Conservation (phyloP, 2,888 invertebrate species). For the Notodonta ziczac region DNA sequence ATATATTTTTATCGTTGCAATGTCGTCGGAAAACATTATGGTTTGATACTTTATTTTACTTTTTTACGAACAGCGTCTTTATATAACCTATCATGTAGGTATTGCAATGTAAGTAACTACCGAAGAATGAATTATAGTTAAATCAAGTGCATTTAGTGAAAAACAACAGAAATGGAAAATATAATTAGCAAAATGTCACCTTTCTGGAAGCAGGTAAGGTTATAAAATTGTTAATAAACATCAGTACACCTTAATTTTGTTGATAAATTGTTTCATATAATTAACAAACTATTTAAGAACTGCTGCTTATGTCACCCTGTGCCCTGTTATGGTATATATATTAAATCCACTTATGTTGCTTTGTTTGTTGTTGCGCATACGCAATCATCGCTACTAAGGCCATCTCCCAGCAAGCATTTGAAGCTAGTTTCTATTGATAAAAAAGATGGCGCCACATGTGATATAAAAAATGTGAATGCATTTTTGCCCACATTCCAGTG, state of each 20-base stretch:
- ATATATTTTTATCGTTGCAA: neutral
- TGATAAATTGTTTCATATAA: too few relatives aligned
- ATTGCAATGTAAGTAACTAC: neutral
- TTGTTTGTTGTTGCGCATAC: neutral
- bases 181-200: constrained; percentile 17
- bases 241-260: too few relatives aligned
- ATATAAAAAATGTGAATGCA: neutral
- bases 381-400: neutral
- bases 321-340: too few relatives aligned
- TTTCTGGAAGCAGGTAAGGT: constrained; percentile 26
- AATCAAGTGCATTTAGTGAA: neutral
- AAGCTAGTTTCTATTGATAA: neutral
- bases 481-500: constrained; percentile 45
- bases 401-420: neutral
- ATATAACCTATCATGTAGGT: neutral
- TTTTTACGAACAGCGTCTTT: neutral
- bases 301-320: too few relatives aligned
- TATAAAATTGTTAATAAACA: neutral
- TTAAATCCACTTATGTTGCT: too few relatives aligned
- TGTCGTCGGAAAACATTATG: neutral
- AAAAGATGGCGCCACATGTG: neutral
- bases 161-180: constrained; percentile 13
- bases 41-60: neutral
- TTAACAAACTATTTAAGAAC: too few relatives aligned
- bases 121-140: neutral